Percentiles rank a stretch among this genome's conserved stretches.
Conservation (phyloP, 2,888 invertebrate species). For the Drosophila neutralis region DNA sequence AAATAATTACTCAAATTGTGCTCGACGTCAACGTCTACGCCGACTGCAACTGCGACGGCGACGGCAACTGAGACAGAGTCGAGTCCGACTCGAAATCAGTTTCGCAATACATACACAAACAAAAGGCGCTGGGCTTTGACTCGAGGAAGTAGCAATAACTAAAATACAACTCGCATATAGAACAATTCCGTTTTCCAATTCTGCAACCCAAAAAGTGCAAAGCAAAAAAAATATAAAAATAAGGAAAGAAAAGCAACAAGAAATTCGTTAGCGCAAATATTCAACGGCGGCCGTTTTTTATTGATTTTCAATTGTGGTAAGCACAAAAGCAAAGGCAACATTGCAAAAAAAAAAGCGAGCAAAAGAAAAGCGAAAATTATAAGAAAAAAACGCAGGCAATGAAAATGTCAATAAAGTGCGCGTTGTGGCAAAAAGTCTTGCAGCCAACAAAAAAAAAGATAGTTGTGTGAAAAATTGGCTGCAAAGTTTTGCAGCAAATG, state of each 20-base stretch:
- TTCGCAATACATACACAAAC: constrained; percentile 85
- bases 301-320: constrained; percentile 79
- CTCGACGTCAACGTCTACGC: constrained; percentile 17
- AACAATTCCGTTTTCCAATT: constrained; percentile 25
- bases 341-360: constrained; percentile 35
- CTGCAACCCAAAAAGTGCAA: constrained; percentile 32
- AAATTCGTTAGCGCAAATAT: constrained; percentile 14
- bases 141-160: constrained; percentile 67
- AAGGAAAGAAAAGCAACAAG: constrained; percentile 22
- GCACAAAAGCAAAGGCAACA: constrained; percentile 51
- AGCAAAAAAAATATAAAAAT: constrained; percentile 12
- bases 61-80: constrained; percentile 41
- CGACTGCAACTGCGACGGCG: constrained; percentile 13
- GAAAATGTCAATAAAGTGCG: constrained; percentile 57
- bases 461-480: constrained; percentile 1
- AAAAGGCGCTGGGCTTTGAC: constrained; percentile 78
- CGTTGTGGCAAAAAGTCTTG: constrained; percentile 14
- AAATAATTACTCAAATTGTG: constrained; percentile 80
- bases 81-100: constrained; percentile 78
- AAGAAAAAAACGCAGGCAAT: constrained; percentile 47
- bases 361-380: constrained; percentile 18
- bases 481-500: constrained; percentile 8
- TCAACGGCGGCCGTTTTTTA: constrained; percentile 61
- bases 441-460: not conserved
- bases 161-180: constrained; percentile 27